Conservation (phyloP, 1,140 invertebrate species). For the Triops longicaudatus region DNA sequence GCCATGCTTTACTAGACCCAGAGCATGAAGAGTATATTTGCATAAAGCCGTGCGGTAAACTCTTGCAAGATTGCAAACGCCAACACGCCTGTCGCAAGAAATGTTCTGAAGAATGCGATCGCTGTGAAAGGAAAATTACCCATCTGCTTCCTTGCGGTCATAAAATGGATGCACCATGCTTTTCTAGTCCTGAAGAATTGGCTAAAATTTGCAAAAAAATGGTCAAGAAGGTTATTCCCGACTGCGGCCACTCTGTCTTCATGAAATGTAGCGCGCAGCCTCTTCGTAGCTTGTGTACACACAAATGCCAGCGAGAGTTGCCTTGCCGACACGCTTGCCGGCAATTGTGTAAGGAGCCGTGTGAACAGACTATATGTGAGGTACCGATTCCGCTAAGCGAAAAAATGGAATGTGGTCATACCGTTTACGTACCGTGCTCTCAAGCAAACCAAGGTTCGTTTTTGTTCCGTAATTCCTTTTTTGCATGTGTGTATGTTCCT, state of each 20-base stretch:
- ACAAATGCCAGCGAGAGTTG: background rate
- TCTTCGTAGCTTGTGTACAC: background rate
- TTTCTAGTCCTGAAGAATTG: slow-evolving; percentile 16
- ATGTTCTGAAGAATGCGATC: slow-evolving; percentile 26
- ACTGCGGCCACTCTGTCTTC: background rate
- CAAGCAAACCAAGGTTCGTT: background rate
- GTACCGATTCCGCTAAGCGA: background rate
- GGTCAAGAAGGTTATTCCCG: background rate
- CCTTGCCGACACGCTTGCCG: background rate
- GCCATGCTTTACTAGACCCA: slow-evolving; percentile 30
- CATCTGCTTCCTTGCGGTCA: slow-evolving; percentile 22
- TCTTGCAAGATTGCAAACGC: background rate
- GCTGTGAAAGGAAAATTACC: slow-evolving; percentile 7
- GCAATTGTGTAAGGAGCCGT: background rate
- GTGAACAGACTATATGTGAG: background rate
- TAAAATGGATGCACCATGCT: background rate
- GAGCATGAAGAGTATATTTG: slow-evolving; percentile 29
- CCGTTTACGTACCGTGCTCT: background rate
- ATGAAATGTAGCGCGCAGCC: background rate
- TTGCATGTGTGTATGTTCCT: no score
- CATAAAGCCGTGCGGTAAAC: slow-evolving; percentile 20
- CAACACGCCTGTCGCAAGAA: slow-evolving; percentile 25
- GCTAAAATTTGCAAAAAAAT: background rate
- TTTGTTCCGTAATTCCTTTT: background rate
- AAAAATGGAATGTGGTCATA: background rate